Percentiles rank a stretch among this genome's conserved stretches.
Evolutionary conservation across 2,797 vertebrate genomes (phyloP).

Genomic region (Eulemur mongoz): DNA sequence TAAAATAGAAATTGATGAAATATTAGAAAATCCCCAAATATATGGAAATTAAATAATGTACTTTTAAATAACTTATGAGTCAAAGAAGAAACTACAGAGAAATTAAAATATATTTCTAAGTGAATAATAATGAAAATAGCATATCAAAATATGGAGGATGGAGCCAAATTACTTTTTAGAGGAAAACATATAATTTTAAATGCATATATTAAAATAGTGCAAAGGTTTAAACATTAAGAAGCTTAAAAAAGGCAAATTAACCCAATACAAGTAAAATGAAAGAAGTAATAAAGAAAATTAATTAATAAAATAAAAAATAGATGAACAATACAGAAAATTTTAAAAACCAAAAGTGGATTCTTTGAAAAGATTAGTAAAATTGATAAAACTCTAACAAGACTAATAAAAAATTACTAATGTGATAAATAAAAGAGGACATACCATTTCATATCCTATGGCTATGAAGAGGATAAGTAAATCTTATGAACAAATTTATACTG

Average conservation of each 20-base stretch:
- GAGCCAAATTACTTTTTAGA: background rate
- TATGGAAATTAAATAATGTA: background rate
- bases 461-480: background rate
- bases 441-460: background rate
- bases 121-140: constrained; percentile 30
- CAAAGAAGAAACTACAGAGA: constrained; percentile 19
- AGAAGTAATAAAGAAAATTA: background rate
- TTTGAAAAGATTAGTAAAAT: constrained; percentile 22
- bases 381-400: background rate
- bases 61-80: background rate
- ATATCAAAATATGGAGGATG: background rate
- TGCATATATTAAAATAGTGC: background rate
- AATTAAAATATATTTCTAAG: background rate
- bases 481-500: background rate
- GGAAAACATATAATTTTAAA: background rate
- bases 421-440: background rate
- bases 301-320: background rate
- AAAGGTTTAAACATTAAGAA: background rate
- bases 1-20: background rate
- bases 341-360: background rate
- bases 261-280: background rate
- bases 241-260: background rate
- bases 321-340: background rate
- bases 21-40: constrained; percentile 37
- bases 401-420: background rate